Evolutionary conservation across 2,113 vertebrate genomes (phyloP).

Genomic region (Halcyon malimbica): DNA sequence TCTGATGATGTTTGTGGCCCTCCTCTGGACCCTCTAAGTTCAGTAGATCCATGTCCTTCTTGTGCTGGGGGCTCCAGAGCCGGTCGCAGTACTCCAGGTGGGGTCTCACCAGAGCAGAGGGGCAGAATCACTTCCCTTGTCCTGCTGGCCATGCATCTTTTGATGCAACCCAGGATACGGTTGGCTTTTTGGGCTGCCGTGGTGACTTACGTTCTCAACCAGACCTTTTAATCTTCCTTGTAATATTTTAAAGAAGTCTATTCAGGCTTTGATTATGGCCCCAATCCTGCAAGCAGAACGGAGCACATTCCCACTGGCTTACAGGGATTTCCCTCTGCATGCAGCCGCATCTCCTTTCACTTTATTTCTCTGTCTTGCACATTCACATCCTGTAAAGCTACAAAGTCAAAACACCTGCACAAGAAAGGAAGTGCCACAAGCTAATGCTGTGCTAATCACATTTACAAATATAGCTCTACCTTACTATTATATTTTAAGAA

Average conservation of each 20-base stretch:
- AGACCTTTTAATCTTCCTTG: not conserved
- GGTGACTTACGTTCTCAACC: not conserved
- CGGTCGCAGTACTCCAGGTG: too few relatives aligned
- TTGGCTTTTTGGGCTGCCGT: too few relatives aligned
- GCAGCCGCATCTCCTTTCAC: not conserved
- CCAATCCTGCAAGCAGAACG: not conserved
- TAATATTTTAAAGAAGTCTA: not conserved
- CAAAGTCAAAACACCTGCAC: not conserved
- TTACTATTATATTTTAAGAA: not conserved
- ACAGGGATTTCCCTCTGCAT: not conserved
- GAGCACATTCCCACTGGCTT: not conserved
- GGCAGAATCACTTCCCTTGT: too few relatives aligned
- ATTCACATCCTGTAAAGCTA: not conserved
- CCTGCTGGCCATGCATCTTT: too few relatives aligned
- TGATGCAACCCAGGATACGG: too few relatives aligned
- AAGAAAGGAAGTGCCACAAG: not conserved
- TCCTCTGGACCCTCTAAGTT: too few relatives aligned
- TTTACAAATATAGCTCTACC: not conserved
- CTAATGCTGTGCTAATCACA: not conserved
- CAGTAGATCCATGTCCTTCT: too few relatives aligned
- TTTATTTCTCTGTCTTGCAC: not conserved
- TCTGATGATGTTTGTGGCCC: too few relatives aligned
- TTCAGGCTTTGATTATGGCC: not conserved
- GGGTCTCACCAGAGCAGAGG: too few relatives aligned
- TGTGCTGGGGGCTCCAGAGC: too few relatives aligned